These are phyloP conservation scores for Macaria notata DNA, from an alignment of 2,888 invertebrate species.

Conservation along the genomic window DNA sequence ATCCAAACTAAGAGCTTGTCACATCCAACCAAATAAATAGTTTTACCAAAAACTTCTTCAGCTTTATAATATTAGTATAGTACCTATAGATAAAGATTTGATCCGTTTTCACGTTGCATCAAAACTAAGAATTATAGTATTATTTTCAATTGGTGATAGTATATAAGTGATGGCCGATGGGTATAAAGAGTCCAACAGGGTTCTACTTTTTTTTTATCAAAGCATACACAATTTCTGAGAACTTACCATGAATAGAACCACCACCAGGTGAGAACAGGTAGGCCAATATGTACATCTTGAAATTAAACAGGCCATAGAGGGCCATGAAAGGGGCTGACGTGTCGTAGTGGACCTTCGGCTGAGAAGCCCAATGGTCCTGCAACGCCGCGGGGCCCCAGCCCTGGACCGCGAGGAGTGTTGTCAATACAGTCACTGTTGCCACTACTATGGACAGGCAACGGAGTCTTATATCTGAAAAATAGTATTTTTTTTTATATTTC, in stretches of 20 bases:
- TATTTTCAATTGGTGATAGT: too few species aligned
- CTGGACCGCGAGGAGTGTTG: constrained; percentile 88
- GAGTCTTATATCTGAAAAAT: constrained; percentile 90
- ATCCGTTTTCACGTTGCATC: too few species aligned
- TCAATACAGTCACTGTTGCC: constrained; percentile 89
- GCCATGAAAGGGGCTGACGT: constrained; percentile 98
- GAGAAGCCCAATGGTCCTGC: constrained; percentile 97
- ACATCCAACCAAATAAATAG: too few species aligned
- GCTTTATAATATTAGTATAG: too few species aligned
- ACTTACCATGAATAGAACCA: constrained; percentile 91
- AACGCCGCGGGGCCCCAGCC: constrained; percentile 94
- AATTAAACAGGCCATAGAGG: constrained; percentile 95
- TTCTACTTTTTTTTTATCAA: too few species aligned
- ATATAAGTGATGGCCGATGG: too few species aligned
- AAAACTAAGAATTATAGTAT: too few species aligned
- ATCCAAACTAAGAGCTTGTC: too few species aligned
- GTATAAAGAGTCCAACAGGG: too few species aligned
- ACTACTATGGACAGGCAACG: constrained; percentile 95
- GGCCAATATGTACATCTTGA: constrained; percentile 96
- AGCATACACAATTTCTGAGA: too few species aligned
- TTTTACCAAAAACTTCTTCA: too few species aligned
- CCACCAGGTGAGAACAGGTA: constrained; percentile 96
- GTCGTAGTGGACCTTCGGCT: constrained; percentile 92
- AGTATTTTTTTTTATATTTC: constrained; percentile 1
- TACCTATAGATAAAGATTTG: too few species aligned